Percentiles rank a stretch among this genome's conserved stretches.
Evolutionary conservation across 2,888 invertebrate genomes (phyloP).

Genomic region (Xanthorhoe designata): DNA sequence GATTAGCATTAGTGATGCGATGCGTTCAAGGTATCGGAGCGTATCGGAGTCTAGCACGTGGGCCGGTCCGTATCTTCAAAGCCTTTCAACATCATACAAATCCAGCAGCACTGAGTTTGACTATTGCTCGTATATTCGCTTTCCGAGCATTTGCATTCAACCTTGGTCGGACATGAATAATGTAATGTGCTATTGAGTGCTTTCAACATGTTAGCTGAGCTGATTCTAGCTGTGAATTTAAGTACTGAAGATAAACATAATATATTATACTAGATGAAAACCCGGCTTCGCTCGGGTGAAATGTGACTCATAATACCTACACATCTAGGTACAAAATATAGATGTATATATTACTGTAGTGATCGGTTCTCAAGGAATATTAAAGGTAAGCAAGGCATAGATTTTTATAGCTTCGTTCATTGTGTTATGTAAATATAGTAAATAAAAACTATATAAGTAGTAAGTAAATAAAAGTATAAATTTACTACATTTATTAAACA

Average conservation of each 20-base stretch:
- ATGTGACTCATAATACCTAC: too few species aligned
- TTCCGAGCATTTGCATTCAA: conserved; percentile 62
- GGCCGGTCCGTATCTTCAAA: conserved; percentile 12
- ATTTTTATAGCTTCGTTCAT: too few species aligned
- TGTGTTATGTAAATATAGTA: too few species aligned
- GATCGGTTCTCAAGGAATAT: too few species aligned
- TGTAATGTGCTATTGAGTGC: conserved; percentile 60
- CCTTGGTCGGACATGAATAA: conserved; percentile 66
- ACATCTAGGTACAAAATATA: too few species aligned
- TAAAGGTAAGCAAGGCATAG: too few species aligned
- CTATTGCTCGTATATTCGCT: conserved; percentile 39
- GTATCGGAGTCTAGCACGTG: conserved; percentile 46
- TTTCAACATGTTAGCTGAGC: conserved; percentile 52
- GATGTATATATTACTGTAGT: too few species aligned
- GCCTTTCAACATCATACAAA: conserved; percentile 43
- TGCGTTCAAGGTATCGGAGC: conserved; percentile 48
- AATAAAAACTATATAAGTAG: too few species aligned
- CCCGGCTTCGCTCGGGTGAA: too few species aligned
- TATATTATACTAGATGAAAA: not conserved
- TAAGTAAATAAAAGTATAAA: too few species aligned
- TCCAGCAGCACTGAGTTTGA: conserved; percentile 31
- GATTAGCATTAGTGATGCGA: conserved; percentile 45
- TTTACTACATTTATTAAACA: too few species aligned
- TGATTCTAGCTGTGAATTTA: conserved; percentile 27
- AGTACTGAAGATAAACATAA: conserved; percentile 12